These are phyloP conservation scores for Pelecanus crispus DNA, from an alignment of 2,113 vertebrate species.

Conservation along the genomic window DNA sequence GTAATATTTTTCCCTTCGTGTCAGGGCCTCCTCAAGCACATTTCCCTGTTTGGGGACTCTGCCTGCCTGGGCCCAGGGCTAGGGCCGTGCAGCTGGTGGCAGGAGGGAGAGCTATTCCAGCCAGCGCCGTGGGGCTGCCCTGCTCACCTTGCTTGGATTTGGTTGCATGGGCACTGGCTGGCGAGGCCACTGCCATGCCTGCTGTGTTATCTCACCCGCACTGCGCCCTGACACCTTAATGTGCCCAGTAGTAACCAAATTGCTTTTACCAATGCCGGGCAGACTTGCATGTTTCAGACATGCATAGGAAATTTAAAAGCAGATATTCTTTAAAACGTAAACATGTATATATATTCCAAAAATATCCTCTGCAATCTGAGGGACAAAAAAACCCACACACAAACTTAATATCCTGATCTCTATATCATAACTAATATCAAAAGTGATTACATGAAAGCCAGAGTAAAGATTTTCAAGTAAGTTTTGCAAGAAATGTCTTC, in stretches of 20 bases:
- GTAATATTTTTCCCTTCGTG: neutral
- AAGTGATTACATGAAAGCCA: neutral
- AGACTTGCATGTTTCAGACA: neutral
- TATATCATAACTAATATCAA: neutral
- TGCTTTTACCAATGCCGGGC: neutral
- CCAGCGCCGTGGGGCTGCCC: accelerated
- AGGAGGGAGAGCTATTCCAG: neutral
- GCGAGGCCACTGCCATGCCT: neutral
- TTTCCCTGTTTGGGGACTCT: neutral
- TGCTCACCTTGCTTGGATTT: too few relatives aligned
- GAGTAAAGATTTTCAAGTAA: neutral
- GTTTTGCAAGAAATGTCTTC: neutral
- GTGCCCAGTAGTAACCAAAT: neutral
- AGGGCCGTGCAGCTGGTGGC: neutral
- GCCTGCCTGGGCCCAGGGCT: neutral
- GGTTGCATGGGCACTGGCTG: neutral
- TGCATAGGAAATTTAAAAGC: neutral
- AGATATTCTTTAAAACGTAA: neutral
- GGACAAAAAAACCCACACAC: too few relatives aligned
- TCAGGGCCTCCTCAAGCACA: neutral
- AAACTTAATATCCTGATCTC: neutral
- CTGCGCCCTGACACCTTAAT: neutral
- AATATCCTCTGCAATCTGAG: neutral
- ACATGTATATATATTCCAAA: neutral
- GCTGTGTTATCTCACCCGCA: neutral